phyloP scores from a whole-genome alignment of 2,888 invertebrate genomes.

The Branchellion lobata region DNA sequence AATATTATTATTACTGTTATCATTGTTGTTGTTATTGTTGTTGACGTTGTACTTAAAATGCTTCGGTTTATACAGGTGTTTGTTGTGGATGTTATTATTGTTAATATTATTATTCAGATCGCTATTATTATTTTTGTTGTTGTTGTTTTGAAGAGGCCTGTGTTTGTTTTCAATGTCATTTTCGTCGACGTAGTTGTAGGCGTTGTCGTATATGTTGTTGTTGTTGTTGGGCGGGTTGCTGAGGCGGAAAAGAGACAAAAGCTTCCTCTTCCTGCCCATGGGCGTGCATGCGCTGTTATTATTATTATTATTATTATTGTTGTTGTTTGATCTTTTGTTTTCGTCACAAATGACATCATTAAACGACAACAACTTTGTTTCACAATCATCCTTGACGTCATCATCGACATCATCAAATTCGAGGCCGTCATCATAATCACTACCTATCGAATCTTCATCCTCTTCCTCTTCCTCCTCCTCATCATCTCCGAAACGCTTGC shows the following conservation, averaged over 20 bases:
- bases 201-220: constrained; percentile 15
- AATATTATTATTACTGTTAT: constrained; percentile 16
- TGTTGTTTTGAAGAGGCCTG: too few species aligned
- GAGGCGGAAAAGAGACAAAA: not conserved
- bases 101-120: constrained; percentile 11
- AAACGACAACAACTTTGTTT: not conserved
- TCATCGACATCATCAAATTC: not conserved
- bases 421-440: not conserved
- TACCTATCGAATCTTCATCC: constrained; percentile 1
- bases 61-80: too few species aligned
- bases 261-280: not conserved
- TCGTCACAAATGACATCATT: not conserved
- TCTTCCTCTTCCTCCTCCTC: too few species aligned
- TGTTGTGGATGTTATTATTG: constrained; percentile 13
- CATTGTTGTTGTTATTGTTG: not conserved
- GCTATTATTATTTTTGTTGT: not conserved
- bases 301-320: constrained; percentile 12
- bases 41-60: not conserved
- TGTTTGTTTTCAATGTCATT: not conserved
- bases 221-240: too few species aligned
- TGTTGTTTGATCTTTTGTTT: not conserved
- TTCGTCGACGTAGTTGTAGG: too few species aligned
- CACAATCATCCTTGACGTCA: not conserved
- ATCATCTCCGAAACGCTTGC: not conserved
- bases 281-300: not conserved